phyloP scores from a whole-genome alignment of 1,140 invertebrate species.

The Ceratosolen solmsi region DNA sequence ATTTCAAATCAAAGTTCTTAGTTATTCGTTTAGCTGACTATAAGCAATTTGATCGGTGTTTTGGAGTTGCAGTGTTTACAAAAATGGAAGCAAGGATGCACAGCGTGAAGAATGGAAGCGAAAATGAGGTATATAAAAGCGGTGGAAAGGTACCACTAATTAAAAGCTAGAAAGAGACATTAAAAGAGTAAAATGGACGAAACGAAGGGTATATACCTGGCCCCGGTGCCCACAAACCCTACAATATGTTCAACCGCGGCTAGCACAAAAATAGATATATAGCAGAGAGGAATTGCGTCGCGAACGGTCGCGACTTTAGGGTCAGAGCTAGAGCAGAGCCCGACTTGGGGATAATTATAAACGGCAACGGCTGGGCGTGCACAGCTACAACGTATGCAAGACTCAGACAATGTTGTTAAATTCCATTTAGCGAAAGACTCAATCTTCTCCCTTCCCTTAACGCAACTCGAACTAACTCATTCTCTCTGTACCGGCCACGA shows the following conservation, averaged over 20 bases:
- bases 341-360: conserved; percentile 60
- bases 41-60: background rate
- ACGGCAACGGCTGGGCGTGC: conserved; percentile 37
- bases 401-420: conserved; percentile 55
- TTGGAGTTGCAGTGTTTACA: background rate
- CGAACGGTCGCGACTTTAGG: conserved; percentile 20
- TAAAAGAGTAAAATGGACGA: conserved; percentile 3
- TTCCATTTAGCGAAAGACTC: conserved; percentile 51
- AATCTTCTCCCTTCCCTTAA: background rate
- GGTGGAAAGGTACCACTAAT: conserved; percentile 8
- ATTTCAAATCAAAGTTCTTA: background rate
- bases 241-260: background rate
- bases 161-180: background rate
- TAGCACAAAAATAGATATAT: conserved; percentile 40
- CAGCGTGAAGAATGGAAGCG: background rate
- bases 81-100: background rate
- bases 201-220: conserved; percentile 4
- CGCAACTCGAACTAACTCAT: too few species aligned
- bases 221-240: background rate
- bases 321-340: conserved; percentile 44
- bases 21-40: background rate
- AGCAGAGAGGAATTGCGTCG: background rate
- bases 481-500: background rate
- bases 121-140: background rate
- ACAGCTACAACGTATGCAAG: conserved; percentile 29